Percentiles rank a stretch among this genome's conserved stretches.
These are phyloP conservation scores for Rhinopomastus cyanomelas DNA, from an alignment of 2,113 vertebrate species.

Conservation along the genomic window DNA sequence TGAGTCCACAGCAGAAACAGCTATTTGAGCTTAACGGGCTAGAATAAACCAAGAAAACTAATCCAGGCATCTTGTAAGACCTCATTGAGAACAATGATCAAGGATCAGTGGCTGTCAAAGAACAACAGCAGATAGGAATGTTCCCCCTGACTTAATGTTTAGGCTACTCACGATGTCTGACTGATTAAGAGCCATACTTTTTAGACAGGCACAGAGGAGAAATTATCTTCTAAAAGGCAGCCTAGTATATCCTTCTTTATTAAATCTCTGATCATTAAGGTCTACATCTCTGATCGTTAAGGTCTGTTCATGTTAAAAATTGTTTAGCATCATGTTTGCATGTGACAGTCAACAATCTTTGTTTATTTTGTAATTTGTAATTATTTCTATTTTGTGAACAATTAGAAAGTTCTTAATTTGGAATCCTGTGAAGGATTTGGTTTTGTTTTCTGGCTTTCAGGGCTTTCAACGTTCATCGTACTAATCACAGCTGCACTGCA, in stretches of 20 bases:
- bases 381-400: background rate
- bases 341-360: background rate
- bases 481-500: constrained; percentile 8
- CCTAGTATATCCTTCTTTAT: background rate
- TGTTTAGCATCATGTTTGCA: background rate
- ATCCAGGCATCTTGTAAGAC: background rate
- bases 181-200: constrained; percentile 1
- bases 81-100: background rate
- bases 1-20: background rate
- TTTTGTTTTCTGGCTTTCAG: background rate
- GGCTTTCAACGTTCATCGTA: background rate
- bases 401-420: background rate
- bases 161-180: background rate
- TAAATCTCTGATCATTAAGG: background rate
- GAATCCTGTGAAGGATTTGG: background rate
- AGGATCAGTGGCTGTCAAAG: background rate
- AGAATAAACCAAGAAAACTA: background rate
- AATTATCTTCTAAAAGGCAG: constrained; percentile 1
- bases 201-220: background rate
- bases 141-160: background rate
- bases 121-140: background rate
- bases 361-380: no score
- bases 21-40: background rate
- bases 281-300: background rate
- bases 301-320: background rate